Evolutionary conservation across 2,888 invertebrate species (phyloP), one percentile per base, ranked within the genome.

Genomic region (Ceraclea dissimilis): DNA sequence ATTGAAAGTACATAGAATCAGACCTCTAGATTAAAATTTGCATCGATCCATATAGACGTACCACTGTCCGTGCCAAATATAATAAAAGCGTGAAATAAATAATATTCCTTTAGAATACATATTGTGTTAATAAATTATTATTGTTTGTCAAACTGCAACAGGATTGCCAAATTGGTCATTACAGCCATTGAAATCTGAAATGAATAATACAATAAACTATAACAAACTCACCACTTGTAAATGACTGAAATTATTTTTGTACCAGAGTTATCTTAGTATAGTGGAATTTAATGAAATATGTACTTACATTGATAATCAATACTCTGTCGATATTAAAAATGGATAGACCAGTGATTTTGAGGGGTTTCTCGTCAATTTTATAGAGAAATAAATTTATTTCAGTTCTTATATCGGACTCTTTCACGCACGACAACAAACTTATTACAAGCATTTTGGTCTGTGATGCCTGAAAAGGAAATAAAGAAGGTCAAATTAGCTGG

Each of bases 251-350:
- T n/a, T n/a, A n/a, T n/a, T n/a, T n/a, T n/a, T n/a, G n/a, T n/a
- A n/a, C n/a, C n/a, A n/a, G n/a, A n/a, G n/a, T n/a, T n/a, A n/a
- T n/a, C n/a, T n/a, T n/a, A n/a, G n/a, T n/a, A n/a, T n/a, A n/a
- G n/a, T n/a, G n/a, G n/a, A n/a, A n/a, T n/a, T n/a, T n/a, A n/a
- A n/a, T n/a, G n/a, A 6, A 26, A 26, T 26, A 26, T 26, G 26
- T 26, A 43, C 52, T 52, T 20, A 52, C 52, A 26, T 46, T 52
- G 20, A 26, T 20, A 16, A 52, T 46, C 22, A 52, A 26, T 52
- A 19, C 44, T 22, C 52, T 43, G 18, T 46, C 44, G 11, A 52
- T 18, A 18, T 2, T 16, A 22, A 44, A 44, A 43, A 52, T 46
- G 13, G 20, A 39, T 17, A 52, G 39, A 19, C 52, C 43, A 22